Percentiles rank a stretch among this genome's conserved stretches.
phyloP scores from a whole-genome alignment of 2,888 invertebrate genomes.

The Lasioglossum morio region DNA sequence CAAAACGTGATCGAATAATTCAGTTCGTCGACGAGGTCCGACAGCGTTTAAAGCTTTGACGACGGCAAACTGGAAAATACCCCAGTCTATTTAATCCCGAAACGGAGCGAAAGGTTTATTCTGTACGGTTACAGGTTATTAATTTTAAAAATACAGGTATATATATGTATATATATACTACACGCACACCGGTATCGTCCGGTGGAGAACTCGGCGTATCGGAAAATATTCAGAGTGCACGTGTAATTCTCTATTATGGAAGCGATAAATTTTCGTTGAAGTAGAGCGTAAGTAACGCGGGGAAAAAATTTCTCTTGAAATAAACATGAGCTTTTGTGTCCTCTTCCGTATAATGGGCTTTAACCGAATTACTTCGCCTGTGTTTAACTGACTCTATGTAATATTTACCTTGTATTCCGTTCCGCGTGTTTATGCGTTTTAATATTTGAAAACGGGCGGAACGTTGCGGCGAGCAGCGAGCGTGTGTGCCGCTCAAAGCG shows the following conservation, averaged over 20 bases:
- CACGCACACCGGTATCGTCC: too few relatives aligned
- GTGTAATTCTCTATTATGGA: background rate
- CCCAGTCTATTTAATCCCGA: background rate
- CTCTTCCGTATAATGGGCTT: conserved; percentile 1
- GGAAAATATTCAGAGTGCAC: background rate
- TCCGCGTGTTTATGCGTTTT: conserved; percentile 1
- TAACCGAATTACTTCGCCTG: background rate
- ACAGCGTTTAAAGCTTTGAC: background rate
- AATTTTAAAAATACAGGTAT: background rate
- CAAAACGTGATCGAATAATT: background rate
- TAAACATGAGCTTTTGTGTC: background rate
- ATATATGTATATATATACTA: background rate
- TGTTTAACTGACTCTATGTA: background rate
- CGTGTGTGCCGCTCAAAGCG: background rate
- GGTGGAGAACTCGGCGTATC: background rate
- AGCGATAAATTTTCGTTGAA: background rate
- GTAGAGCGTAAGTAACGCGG: background rate
- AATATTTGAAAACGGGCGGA: background rate
- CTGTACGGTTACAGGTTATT: background rate
- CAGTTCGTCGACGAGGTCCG: background rate
- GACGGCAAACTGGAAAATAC: background rate
- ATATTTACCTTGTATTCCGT: background rate
- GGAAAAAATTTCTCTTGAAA: background rate
- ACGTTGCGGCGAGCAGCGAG: background rate
- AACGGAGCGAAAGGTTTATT: background rate